Evolutionary conservation across 2,888 invertebrate genomes (phyloP).

Genomic region (Phytoseiulus persimilis): DNA sequence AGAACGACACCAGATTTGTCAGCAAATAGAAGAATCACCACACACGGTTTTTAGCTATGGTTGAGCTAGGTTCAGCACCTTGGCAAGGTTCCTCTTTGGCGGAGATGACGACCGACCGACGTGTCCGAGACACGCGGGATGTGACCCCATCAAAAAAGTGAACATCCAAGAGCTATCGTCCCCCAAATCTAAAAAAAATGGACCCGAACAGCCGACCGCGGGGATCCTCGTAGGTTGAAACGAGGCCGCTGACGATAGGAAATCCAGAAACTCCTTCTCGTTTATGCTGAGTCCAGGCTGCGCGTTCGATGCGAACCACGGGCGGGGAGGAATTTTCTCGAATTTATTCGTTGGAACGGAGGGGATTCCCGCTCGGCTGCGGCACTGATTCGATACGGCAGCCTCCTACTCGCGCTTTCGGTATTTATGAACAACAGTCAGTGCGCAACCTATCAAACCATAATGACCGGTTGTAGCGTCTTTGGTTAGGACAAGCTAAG

Average conservation of each 20-base stretch:
- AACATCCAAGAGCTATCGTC: too few relatives aligned
- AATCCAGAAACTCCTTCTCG: not conserved
- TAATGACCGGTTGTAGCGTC: not conserved
- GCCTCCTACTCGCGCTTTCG: not conserved
- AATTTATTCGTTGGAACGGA: not conserved
- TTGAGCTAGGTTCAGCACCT: not conserved
- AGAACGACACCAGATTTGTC: not conserved
- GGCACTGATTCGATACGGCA: not conserved
- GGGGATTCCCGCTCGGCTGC: not conserved
- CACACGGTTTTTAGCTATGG: not conserved
- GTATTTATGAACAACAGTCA: not conserved
- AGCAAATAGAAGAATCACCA: not conserved
- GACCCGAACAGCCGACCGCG: not conserved
- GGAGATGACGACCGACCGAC: too few relatives aligned
- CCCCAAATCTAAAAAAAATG: too few relatives aligned
- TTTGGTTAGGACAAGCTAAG: not conserved
- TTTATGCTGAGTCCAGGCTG: not conserved
- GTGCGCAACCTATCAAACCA: not conserved
- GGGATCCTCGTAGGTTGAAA: not conserved
- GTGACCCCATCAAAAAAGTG: too few relatives aligned
- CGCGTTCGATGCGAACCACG: not conserved
- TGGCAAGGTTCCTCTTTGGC: too few relatives aligned
- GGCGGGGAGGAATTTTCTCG: not conserved
- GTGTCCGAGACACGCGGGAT: too few relatives aligned
- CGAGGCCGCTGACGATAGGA: not conserved